Evolutionary conservation across 2,113 vertebrate species (phyloP).

Genomic region (Xyrauchen texanus): DNA sequence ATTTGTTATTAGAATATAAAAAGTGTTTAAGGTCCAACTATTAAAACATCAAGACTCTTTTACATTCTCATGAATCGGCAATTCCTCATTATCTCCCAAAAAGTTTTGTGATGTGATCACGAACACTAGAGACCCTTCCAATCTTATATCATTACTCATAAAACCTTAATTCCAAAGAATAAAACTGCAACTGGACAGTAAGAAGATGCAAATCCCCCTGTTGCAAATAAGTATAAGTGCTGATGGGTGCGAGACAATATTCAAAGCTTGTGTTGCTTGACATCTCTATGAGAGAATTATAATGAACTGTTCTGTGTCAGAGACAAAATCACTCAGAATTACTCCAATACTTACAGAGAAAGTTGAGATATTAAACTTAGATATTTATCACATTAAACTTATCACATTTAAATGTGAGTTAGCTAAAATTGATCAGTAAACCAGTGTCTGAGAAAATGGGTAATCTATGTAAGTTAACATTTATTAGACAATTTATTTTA

Average conservation of each 20-base stretch:
- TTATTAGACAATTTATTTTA: constrained; percentile 9
- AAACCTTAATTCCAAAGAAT: not conserved
- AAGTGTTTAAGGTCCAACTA: not conserved
- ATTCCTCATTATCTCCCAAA: not conserved
- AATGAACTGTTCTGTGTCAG: not conserved
- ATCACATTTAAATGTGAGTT: no score
- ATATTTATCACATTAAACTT: no score
- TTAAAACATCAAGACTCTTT: not conserved
- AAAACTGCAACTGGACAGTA: not conserved
- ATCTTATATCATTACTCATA: not conserved
- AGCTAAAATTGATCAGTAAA: not conserved
- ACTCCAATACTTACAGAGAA: not conserved
- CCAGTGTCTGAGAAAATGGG: not conserved
- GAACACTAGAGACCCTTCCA: not conserved
- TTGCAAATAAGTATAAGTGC: not conserved
- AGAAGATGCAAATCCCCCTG: not conserved
- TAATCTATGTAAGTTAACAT: not conserved
- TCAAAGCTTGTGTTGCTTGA: no score
- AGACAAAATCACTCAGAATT: no score
- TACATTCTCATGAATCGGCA: constrained; percentile 8
- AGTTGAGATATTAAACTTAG: no score
- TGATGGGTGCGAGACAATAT: no score
- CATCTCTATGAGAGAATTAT: not conserved
- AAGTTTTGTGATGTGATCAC: not conserved
- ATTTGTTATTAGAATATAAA: constrained; percentile 14